Percentiles rank a stretch among this genome's conserved stretches.
Conservation (phyloP, 2,113 vertebrate species). For the Taxidea taxus region DNA sequence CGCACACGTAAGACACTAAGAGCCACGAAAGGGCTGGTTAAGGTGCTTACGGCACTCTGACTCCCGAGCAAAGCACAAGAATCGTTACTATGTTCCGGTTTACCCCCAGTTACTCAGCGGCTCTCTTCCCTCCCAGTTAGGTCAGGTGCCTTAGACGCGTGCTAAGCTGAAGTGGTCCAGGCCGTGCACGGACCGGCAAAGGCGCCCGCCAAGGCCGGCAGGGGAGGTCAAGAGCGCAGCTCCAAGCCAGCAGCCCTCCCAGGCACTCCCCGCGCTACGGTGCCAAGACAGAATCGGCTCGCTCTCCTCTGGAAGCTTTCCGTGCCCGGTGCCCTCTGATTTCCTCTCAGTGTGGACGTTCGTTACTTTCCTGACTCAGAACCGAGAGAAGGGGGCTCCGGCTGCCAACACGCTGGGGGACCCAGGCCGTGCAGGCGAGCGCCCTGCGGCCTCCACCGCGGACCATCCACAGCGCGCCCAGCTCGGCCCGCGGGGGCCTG, state of each 20-base stretch:
- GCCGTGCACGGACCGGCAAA: background rate
- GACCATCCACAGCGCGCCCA: fast-evolving
- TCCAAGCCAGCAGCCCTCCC: fast-evolving
- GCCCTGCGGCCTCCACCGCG: fast-evolving
- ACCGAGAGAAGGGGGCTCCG: fast-evolving
- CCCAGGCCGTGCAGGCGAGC: fast-evolving
- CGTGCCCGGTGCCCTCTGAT: too few species aligned
- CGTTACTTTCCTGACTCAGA: background rate
- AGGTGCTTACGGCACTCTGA: background rate
- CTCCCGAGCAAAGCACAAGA: background rate
- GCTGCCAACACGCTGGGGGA: fast-evolving
- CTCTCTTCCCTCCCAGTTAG: background rate
- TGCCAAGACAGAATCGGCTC: background rate
- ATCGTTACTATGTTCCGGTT: background rate
- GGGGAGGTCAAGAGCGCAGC: fast-evolving
- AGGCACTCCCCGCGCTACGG: fast-evolving
- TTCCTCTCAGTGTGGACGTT: background rate
- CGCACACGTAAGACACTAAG: fast-evolving
- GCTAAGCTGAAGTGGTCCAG: background rate
- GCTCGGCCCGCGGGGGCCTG: fast-evolving
- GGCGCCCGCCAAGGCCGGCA: fast-evolving
- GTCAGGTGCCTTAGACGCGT: background rate
- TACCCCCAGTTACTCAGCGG: background rate
- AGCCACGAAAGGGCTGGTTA: background rate
- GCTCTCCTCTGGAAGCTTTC: background rate